A percentile compares a stretch with the other conserved stretches of the same genome.
phyloP scores from a whole-genome alignment of 1,140 invertebrate species.

The Caenorhabditis latens region DNA sequence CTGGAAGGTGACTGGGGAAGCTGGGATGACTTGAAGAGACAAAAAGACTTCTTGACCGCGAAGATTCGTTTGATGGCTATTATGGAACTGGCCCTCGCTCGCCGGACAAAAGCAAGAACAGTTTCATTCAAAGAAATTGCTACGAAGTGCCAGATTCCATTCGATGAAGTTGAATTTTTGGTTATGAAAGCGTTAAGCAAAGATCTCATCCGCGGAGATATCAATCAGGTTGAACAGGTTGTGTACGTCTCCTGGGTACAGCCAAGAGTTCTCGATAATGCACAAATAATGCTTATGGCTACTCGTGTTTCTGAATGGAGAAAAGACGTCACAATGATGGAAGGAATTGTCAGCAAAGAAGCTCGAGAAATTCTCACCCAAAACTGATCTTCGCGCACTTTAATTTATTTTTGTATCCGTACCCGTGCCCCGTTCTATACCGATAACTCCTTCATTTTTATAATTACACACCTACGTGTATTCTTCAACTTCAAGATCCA shows the following conservation, averaged over 20 bases:
- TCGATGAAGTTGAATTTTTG: slow-evolving; percentile 87
- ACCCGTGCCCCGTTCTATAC: neutral
- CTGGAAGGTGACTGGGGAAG: slow-evolving; percentile 85
- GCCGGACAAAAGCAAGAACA: slow-evolving; percentile 83
- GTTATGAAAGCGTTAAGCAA: slow-evolving; percentile 98
- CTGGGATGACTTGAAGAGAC: slow-evolving; percentile 89
- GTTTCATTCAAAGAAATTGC: slow-evolving; percentile 93
- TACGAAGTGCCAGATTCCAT: slow-evolving; percentile 85
- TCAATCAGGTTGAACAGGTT: slow-evolving; percentile 88
- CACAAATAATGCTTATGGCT: slow-evolving; percentile 73
- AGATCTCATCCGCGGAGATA: slow-evolving; percentile 91
- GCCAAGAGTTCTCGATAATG: slow-evolving; percentile 87
- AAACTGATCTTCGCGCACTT: slow-evolving; percentile 40
- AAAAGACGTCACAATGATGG: slow-evolving; percentile 66
- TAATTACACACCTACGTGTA: slow-evolving; percentile 19
- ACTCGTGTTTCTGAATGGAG: slow-evolving; percentile 69
- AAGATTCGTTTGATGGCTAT: slow-evolving; percentile 95
- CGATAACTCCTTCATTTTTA: neutral
- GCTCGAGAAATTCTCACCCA: slow-evolving; percentile 71
- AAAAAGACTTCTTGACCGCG: slow-evolving; percentile 85
- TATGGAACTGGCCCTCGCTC: slow-evolving; percentile 90
- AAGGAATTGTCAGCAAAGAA: slow-evolving; percentile 67
- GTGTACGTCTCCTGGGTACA: slow-evolving; percentile 92
- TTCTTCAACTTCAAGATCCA: slow-evolving; percentile 14
- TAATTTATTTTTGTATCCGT: slow-evolving; percentile 49